Base-by-base conservation (phyloP, 2,113 vertebrate genomes). In the Pollachius pollachius region DNA sequence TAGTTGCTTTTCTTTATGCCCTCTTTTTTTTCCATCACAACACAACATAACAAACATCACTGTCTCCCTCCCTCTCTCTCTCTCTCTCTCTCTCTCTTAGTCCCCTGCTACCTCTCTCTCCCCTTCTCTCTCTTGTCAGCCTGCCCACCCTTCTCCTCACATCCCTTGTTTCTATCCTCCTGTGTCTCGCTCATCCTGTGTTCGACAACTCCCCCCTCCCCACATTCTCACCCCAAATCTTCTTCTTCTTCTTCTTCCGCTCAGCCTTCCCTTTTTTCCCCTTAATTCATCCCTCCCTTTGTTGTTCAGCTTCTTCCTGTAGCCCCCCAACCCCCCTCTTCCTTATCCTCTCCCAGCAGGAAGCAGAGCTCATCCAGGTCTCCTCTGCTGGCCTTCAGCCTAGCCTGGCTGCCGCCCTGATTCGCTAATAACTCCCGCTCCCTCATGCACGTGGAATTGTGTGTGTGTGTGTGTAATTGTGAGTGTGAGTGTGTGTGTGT, bases 321-420 rank as follows among this genome's bases (percentile, higher is more conserved):
- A 5, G 15, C 54, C 11, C 15, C 75, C 73, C 74, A 41, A 41
- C 67, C 64, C 52, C 23, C 73, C 67, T 83, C 71, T 72, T 30
- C 64, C 82, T 81, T 83, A 87, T 85, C 78, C 84, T 73, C 74
- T 62, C 71, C 71, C 68, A 71, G 78, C 85, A 89, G 85, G 84
- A 86, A 86, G 76, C 75, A 18, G 58, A 65, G n/a, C 30, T 21
- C 76, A 75, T 84, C 78, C 81, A 85, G 80, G 84, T 85, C 85
- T 82, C 65, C 74, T 79, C 48, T 57, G 16, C 52, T 69, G 79
- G 85, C 85, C 71, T 67, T 79, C 80, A 79, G 83, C 78, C 79
- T 79, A 54, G 80, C 75, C 76, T 74, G 80, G 71, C 77, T 83
- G 52, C 72, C 60, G 74, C 76, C 62, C 64, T 34, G 72, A 73